These are phyloP conservation scores for Tarsius wallacei DNA, from an alignment of 2,797 vertebrate genomes.

Conservation along the genomic window DNA sequence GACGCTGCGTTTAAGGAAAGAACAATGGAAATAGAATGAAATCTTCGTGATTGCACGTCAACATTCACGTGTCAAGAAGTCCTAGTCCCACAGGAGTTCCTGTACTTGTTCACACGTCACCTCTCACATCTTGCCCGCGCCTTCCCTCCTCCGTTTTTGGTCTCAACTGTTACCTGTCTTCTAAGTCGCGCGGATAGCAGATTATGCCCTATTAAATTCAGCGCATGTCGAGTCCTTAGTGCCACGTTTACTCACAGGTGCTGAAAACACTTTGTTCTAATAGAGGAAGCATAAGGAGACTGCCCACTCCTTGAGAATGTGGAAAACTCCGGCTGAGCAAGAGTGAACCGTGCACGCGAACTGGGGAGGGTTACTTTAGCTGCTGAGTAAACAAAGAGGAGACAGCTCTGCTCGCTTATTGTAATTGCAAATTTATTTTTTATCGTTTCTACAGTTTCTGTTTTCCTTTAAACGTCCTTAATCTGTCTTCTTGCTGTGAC, in stretches of 20 bases:
- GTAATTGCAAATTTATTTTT: slow-evolving; percentile 89
- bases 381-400: slow-evolving; percentile 80
- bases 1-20: background rate
- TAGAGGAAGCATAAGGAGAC: slow-evolving; percentile 34
- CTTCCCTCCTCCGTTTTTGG: background rate
- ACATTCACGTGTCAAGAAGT: background rate
- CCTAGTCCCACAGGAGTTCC: background rate
- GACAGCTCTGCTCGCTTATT: slow-evolving; percentile 82
- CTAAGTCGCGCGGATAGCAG: background rate
- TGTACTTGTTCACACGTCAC: background rate
- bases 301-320: background rate
- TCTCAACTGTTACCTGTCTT: slow-evolving; percentile 11
- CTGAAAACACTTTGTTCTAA: slow-evolving; percentile 6
- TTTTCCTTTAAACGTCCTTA: slow-evolving; percentile 88
- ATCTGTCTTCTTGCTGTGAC: slow-evolving; percentile 88
- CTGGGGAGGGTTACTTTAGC: slow-evolving; percentile 55
- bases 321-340: slow-evolving; percentile 17
- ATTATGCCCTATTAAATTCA: slow-evolving; percentile 8
- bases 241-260: background rate
- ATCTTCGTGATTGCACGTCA: no score
- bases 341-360: slow-evolving; percentile 74
- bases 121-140: background rate
- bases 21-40: background rate
- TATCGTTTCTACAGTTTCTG: slow-evolving; percentile 86
- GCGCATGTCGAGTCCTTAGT: background rate